A percentile compares a stretch with the other conserved stretches of the same genome.
Conservation (phyloP, 2,113 vertebrate genomes). For the Phocoena phocoena region DNA sequence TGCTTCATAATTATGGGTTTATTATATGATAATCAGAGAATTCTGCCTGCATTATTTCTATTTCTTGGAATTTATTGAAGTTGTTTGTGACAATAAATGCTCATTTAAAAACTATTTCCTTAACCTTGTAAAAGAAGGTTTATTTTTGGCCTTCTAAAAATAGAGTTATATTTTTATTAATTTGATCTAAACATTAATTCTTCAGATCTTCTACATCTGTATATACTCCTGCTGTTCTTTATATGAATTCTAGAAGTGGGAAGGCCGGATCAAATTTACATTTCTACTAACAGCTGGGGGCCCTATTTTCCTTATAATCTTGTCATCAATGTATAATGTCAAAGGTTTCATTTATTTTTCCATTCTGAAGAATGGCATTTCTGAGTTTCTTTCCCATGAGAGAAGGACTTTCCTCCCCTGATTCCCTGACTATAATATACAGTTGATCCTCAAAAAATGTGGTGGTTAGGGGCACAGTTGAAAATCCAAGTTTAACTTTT, state of each 20-base stretch:
- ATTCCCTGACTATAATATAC: neutral
- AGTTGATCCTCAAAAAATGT: neutral
- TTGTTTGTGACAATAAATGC: neutral
- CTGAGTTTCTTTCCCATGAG: neutral
- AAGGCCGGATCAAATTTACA: neutral
- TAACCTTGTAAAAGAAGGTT: neutral
- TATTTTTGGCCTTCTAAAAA: neutral
- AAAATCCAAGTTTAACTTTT: neutral
- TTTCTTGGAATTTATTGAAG: neutral
- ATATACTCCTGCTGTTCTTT: neutral
- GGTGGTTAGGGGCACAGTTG: neutral
- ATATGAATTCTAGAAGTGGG: neutral
- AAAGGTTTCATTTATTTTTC: neutral
- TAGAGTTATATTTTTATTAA: neutral
- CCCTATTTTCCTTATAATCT: neutral
- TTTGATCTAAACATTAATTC: neutral
- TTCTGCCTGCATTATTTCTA: neutral
- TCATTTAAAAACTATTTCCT: neutral
- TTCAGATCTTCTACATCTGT: neutral
- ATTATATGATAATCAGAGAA: neutral
- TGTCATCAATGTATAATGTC: neutral
- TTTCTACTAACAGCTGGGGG: neutral
- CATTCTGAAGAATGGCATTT: neutral
- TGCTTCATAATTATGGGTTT: neutral
- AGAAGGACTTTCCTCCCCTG: accelerated